phyloP scores from a whole-genome alignment of 2,797 vertebrate genomes.

The Peromyscus eremicus region DNA sequence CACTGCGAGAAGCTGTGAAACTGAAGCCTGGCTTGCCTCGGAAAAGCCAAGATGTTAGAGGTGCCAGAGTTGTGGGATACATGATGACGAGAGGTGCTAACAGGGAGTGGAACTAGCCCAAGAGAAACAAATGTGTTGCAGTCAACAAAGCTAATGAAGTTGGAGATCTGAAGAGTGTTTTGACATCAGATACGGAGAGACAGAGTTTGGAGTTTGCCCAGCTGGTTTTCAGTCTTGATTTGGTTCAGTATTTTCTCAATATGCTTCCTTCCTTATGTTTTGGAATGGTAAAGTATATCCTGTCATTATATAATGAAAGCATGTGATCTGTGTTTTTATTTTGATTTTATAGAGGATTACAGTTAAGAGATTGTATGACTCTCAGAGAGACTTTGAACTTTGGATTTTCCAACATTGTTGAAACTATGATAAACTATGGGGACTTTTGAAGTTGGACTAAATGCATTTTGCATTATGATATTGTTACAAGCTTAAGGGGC shows the following conservation, averaged over 20 bases:
- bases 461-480: not conserved
- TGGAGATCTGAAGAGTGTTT: not conserved
- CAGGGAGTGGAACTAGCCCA: not conserved
- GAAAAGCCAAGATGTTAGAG: not conserved
- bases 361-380: not conserved
- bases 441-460: not conserved
- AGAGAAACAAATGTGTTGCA: not conserved
- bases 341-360: no score
- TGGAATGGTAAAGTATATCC: not conserved
- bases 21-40: not conserved
- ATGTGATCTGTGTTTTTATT: not conserved
- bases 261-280: not conserved
- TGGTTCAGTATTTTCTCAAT: not conserved
- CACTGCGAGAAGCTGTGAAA: not conserved
- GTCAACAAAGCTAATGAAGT: not conserved
- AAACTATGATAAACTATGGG: not conserved
- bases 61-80: not conserved
- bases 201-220: not conserved
- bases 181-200: not conserved
- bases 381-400: not conserved
- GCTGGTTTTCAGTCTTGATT: not conserved
- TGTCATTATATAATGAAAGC: not conserved
- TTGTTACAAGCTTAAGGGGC: not conserved
- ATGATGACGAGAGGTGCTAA: not conserved
- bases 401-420: not conserved